Evolutionary conservation across 2,797 vertebrate species (phyloP), one percentile per base, ranked within the genome.

Genomic region (Leptoclinus maculatus): DNA sequence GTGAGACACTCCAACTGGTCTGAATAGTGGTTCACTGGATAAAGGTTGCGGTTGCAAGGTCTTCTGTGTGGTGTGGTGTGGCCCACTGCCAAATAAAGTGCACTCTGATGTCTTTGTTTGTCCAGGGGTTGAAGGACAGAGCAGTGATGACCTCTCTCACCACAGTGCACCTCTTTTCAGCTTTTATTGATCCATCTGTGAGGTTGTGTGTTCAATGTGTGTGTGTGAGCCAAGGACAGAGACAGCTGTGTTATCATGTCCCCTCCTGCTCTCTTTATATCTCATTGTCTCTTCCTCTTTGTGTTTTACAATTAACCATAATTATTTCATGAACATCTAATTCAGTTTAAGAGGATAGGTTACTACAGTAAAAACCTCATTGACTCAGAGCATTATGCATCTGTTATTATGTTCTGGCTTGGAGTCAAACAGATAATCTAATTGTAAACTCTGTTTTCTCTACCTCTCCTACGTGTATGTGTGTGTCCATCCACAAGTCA

Each of bases 91-190:
- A 79, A 79, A 86, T 74, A 79, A 84, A 88, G 79, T 84, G 83
- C 83, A 85, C 84, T 89, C 64, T 80, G 63, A n/a, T 83, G 88
- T 86, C 86, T 86, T 89, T 87, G 86, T 80, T 83, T 82, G 71
- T 87, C 74, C 72, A 32, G 36, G 47, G 72, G 84, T 84, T 91
- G 91, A 94, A 93, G 91, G 92, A 90, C 90, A 84, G 71, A 78
- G 60, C n/a, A 51, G 10, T 7, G 82, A 76, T 88, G 79, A 89
- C 87, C 88, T 83, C 84, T 78, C 86, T 89, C 78, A 73, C 69
- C 77, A 74, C 78, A 82, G 62, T 56, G 71, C 68, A 81, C 76
- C 73, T 72, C 89, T 90, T 90, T 90, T 88, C 66, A 88, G 86
- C 78, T 71, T 66, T 54, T 89, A 93, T 93, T 87, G 92, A 93